phyloP scores from a whole-genome alignment of 2,888 invertebrate species.

The Sthenelais limicola region DNA sequence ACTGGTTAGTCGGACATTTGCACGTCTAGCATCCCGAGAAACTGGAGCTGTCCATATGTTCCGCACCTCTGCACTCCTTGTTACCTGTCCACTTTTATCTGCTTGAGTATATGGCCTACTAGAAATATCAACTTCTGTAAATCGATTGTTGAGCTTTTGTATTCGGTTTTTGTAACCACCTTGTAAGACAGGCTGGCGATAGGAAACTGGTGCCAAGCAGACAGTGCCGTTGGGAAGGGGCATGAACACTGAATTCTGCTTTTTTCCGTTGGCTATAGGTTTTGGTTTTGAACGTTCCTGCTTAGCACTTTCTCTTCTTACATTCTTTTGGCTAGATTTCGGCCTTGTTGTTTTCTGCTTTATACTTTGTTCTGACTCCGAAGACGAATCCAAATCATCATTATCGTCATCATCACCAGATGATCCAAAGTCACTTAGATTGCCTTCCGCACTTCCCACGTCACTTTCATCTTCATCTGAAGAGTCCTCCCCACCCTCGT shows the following conservation, averaged over 20 bases:
- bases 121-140: not conserved
- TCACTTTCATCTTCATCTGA: not conserved
- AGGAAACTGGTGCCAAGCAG: slow-evolving; percentile 17
- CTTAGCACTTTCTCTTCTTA: not conserved
- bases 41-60: slow-evolving; percentile 7
- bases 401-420: not conserved
- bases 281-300: slow-evolving; percentile 3
- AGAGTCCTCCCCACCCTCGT: slow-evolving; percentile 3
- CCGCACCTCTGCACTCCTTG: not conserved
- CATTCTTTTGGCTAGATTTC: not conserved
- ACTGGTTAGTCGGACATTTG: not conserved
- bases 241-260: too few species aligned
- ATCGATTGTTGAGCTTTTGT: slow-evolving; percentile 26
- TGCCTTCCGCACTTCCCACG: not conserved
- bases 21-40: not conserved
- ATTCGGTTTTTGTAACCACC: slow-evolving; percentile 23
- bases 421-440: not conserved
- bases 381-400: not conserved
- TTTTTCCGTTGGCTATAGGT: too few species aligned
- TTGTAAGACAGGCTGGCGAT: slow-evolving; percentile 10
- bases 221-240: slow-evolving; percentile 12
- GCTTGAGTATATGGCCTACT: too few species aligned
- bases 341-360: not conserved
- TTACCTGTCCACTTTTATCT: too few species aligned
- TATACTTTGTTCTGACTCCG: not conserved